A percentile compares a stretch with the other conserved stretches of the same genome.
Evolutionary conservation across 2,888 invertebrate species (phyloP).

Genomic region (Chrysolina oricalcia): DNA sequence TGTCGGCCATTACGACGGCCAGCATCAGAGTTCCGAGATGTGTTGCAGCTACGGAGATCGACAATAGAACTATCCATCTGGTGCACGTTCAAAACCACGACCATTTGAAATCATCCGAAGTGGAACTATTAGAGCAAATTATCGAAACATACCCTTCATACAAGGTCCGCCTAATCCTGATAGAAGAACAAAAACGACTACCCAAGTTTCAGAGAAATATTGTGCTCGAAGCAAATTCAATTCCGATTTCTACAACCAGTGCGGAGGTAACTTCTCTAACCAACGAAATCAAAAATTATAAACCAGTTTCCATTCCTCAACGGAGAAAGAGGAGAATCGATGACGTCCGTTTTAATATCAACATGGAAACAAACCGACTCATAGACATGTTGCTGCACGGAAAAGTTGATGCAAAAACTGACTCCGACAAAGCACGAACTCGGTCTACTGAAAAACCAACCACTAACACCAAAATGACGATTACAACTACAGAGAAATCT

Average conservation of each 20-base stretch:
- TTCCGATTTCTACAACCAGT: constrained; percentile 18
- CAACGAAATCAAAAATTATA: background rate
- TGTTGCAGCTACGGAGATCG: constrained; percentile 49
- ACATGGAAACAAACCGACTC: constrained; percentile 46
- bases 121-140: constrained; percentile 65
- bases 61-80: constrained; percentile 66
- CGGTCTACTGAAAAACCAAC: background rate
- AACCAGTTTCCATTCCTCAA: background rate
- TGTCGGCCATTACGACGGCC: constrained; percentile 53
- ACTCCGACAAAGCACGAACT: constrained; percentile 10
- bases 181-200: constrained; percentile 51
- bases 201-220: constrained; percentile 25
- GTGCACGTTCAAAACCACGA: constrained; percentile 63
- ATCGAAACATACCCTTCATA: constrained; percentile 63
- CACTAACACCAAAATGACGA: constrained; percentile 22
- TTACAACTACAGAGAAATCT: constrained; percentile 26
- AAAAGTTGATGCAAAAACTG: constrained; percentile 29
- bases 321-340: constrained; percentile 43
- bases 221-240: constrained; percentile 7
- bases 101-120: constrained; percentile 60
- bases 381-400: constrained; percentile 49
- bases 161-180: constrained; percentile 63
- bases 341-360: constrained; percentile 42
- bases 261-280: constrained; percentile 15
- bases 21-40: constrained; percentile 59